Base-by-base conservation (phyloP, 2,113 vertebrate species). In the Micronisus gabar region DNA sequence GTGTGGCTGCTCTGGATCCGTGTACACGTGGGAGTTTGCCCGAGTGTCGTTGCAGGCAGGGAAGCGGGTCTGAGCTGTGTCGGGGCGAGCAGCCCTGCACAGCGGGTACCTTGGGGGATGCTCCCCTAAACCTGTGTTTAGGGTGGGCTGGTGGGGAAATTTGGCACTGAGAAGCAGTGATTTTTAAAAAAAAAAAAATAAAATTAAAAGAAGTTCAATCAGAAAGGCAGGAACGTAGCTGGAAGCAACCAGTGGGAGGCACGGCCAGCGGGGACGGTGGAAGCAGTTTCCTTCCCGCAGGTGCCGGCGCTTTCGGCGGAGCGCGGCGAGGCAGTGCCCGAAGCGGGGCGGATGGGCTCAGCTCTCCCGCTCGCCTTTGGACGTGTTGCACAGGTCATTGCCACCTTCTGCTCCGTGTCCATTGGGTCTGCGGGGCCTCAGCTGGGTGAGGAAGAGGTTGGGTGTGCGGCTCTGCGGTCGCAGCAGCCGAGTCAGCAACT, bases 311-410 rank as follows among this genome's bases (percentile, higher is more conserved):
- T 16, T 20, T 47, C 0, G 9, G 34, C 4, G 1, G 66, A n/a
- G 43, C 27, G 4, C 3, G 4, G 50, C 2, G 41, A 25, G 50
- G 36, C 32, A 10, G 34, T 18, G 40, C 29, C 41, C 11, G 1
- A 12, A 5, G 50, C 9, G 0, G 41, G 50, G 36, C 7, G 2
- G 41, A 4, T 0, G 13, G 41, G 23, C 15, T 67, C 6, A 0
- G 29, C 23, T 19, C 15, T 47, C 52, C 83, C 15, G 43, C 43
- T 84, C 0, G 7, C 3, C 1, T 13, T 10, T 17, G 45, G 74
- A 26, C 0, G 7, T 4, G 27, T 52, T 3, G 23, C 59, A 41
- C 23, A 2, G 58, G 59, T 41, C 41, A 3, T 9, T 9, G 50
- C 30, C 41, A 2, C 56, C 86, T 53, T 18, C 65, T 47, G 36